phyloP scores from a whole-genome alignment of 2,888 invertebrate genomes.

The Tinea pellionella region DNA sequence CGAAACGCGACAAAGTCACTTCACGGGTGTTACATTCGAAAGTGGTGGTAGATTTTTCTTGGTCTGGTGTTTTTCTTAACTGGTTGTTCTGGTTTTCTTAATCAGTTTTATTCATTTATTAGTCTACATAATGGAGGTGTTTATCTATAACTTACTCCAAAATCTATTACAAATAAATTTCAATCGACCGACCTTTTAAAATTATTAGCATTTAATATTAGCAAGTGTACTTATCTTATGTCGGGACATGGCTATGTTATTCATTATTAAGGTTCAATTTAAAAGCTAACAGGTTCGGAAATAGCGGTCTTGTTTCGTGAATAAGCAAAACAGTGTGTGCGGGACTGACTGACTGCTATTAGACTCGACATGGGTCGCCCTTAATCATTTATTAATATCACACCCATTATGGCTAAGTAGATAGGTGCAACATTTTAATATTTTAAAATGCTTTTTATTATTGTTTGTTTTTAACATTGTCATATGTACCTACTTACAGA shows the following conservation, averaged over 20 bases:
- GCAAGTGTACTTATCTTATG: not conserved
- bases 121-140: no score
- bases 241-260: slow-evolving; percentile 28
- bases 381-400: slow-evolving; percentile 1
- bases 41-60: no score
- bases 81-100: no score
- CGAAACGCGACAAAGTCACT: no score
- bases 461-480: no score
- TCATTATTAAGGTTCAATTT: slow-evolving; percentile 57
- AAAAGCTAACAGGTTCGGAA: slow-evolving; percentile 48
- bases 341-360: not conserved
- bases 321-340: slow-evolving; percentile 42
- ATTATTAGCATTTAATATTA: not conserved
- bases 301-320: slow-evolving; percentile 45
- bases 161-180: not conserved
- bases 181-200: not conserved
- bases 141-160: no score
- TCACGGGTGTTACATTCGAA: no score
- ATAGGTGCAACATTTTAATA: not conserved
- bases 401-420: slow-evolving; percentile 1
- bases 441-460: no score
- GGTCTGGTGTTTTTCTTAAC: no score
- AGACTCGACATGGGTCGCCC: slow-evolving; percentile 1
- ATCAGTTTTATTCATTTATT: no score
- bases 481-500: no score